phyloP scores from a whole-genome alignment of 2,888 invertebrate species.

The Norana najaformis region DNA sequence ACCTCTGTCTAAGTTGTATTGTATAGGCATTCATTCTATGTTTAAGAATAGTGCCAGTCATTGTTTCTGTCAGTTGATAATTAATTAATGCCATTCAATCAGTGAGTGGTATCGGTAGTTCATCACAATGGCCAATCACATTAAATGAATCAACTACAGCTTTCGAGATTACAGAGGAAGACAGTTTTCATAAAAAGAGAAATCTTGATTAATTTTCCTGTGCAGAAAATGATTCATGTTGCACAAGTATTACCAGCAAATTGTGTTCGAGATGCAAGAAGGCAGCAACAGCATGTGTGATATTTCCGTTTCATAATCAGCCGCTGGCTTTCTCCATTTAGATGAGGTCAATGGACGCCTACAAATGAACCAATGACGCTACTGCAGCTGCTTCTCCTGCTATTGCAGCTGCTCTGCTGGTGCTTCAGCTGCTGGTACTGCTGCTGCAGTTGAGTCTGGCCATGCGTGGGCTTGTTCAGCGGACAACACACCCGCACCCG shows the following conservation, averaged over 20 bases:
- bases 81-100: neutral
- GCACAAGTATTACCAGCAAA: neutral
- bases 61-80: neutral
- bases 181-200: neutral
- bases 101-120: neutral
- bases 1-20: neutral
- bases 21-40: neutral
- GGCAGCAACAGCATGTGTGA: neutral
- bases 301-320: neutral
- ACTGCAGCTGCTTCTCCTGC: neutral
- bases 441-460: neutral
- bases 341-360: neutral
- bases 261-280: neutral
- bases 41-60: neutral
- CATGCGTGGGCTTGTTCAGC: conserved; percentile 13
- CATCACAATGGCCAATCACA: neutral
- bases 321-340: neutral
- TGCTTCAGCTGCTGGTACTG: neutral
- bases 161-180: neutral
- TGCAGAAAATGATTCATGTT: neutral
- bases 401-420: neutral
- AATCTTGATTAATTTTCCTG: neutral
- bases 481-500: too few relatives aligned
- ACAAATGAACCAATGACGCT: neutral
- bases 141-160: neutral